Evolutionary conservation across 2,113 vertebrate genomes (phyloP).

Genomic region (Leptosomus discolor): DNA sequence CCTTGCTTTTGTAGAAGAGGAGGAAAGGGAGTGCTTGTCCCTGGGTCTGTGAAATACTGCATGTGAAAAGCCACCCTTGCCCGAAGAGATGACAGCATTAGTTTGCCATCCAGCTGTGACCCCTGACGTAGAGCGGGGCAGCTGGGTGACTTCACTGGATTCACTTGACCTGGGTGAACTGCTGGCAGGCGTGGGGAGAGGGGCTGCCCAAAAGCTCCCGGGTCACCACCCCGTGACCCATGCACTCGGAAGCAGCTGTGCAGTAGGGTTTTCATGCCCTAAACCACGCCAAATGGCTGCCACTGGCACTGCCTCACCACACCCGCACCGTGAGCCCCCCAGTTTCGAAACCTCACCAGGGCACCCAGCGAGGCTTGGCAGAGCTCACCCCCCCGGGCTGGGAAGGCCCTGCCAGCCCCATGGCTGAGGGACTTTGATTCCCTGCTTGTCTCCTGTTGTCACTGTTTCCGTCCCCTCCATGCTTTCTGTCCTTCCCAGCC

Average conservation of each 20-base stretch:
- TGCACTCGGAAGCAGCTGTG: rapidly evolving
- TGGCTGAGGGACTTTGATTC: neutral
- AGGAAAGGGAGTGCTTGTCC: neutral
- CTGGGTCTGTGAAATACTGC: neutral
- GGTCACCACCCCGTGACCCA: rapidly evolving
- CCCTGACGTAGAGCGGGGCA: neutral
- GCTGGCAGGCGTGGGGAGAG: neutral
- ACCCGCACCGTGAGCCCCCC: rapidly evolving
- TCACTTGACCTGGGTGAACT: rapidly evolving
- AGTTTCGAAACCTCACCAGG: neutral
- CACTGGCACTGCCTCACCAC: neutral
- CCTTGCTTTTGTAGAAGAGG: neutral
- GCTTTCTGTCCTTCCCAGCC: neutral
- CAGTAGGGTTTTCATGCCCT: neutral
- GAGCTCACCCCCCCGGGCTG: neutral
- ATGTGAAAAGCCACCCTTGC: neutral
- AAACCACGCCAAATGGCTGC: neutral
- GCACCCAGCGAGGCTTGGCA: too few relatives aligned
- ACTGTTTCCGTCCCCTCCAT: neutral
- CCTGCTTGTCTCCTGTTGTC: neutral
- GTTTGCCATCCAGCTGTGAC: neutral
- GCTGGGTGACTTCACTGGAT: neutral
- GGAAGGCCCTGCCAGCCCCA: neutral
- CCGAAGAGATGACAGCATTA: neutral
- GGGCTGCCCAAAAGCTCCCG: neutral